Evolutionary conservation across 2,113 vertebrate genomes (phyloP), one percentile per base, ranked within the genome.

Genomic region (Bettongia penicillata): DNA sequence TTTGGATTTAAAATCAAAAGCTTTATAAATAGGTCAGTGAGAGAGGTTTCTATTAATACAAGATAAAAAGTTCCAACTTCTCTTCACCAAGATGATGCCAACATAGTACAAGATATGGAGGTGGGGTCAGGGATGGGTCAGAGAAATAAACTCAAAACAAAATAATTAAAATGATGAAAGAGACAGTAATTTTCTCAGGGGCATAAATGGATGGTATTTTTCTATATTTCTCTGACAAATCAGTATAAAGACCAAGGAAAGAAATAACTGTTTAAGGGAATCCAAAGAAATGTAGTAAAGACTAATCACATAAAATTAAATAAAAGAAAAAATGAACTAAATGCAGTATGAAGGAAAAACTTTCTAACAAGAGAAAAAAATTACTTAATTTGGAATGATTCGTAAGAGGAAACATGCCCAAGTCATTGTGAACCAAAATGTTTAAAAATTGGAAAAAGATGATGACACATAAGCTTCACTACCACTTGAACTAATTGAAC

Each of bases 251-350:
- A 2, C 47, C 26, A 53, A 93, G 51, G 51, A 49, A 90, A 96
- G 43, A 50, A 91, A 92, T 14, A 95, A 96, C 52, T 97, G 61
- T 93, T 96, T 95, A 93, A 48, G 61, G 77, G 92, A 94, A 3
- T 51, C 61, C 52, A 93, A 19, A 48, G 90, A 31, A 77, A 51
- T 90, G 31, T 51, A 91, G 94, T 97, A 96, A 96, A 94, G 91
- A 94, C 57, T 96, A 93, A 92, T 89, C 92, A 61, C 92, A 89
- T 37, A 37, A 96, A 95, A 26, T 53, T 91, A 96, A 98, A 94
- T 90, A 97, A 96, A 96, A 91, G 53, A 91, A 98, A 96, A 95
- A 90, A 26, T 93, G 55, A 95, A 48, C 93, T 92, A 91, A 93
- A 68, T 50, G 49, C 94, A 94, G 90, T 50, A 57, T 57, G n/a